Evolutionary conservation across 2,888 invertebrate species (phyloP).

Genomic region (Cryptocheilus praepositus): DNA sequence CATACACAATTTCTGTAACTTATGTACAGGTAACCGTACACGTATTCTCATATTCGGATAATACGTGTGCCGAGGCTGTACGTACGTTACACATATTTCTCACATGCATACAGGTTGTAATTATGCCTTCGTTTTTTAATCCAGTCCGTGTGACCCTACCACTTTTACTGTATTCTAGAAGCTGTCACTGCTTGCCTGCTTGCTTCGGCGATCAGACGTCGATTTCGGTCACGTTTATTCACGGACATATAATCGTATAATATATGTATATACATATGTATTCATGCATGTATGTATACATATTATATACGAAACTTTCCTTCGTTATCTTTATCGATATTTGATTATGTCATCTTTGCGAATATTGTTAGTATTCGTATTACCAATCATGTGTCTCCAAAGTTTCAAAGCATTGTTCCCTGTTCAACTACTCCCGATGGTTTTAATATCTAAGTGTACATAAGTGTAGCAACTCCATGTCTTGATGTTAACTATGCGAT

Average conservation of each 20-base stretch:
- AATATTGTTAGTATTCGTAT: too few species aligned
- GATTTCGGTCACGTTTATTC: conserved; percentile 28
- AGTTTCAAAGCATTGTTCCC: background rate
- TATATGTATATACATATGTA: conserved; percentile 2
- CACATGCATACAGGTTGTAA: conserved; percentile 43
- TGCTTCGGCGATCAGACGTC: conserved; percentile 59
- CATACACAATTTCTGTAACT: too few species aligned
- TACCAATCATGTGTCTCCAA: too few species aligned
- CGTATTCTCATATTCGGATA: too few species aligned
- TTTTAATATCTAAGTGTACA: background rate
- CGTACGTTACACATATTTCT: conserved; percentile 14
- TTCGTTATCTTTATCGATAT: background rate
- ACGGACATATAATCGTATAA: background rate
- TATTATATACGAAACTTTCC: background rate
- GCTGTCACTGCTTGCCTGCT: conserved; percentile 69
- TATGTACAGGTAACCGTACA: too few species aligned
- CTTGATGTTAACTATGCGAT: too few species aligned
- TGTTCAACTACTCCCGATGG: conserved; percentile 3
- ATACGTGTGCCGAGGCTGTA: too few species aligned
- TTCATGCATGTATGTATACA: background rate
- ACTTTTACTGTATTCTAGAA: conserved; percentile 57
- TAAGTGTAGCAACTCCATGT: too few species aligned
- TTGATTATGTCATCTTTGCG: background rate
- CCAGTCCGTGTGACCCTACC: conserved; percentile 47
- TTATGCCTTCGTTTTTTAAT: conserved; percentile 40